phyloP scores from a whole-genome alignment of 2,797 vertebrate genomes.

The Neosalanx taihuensis region DNA sequence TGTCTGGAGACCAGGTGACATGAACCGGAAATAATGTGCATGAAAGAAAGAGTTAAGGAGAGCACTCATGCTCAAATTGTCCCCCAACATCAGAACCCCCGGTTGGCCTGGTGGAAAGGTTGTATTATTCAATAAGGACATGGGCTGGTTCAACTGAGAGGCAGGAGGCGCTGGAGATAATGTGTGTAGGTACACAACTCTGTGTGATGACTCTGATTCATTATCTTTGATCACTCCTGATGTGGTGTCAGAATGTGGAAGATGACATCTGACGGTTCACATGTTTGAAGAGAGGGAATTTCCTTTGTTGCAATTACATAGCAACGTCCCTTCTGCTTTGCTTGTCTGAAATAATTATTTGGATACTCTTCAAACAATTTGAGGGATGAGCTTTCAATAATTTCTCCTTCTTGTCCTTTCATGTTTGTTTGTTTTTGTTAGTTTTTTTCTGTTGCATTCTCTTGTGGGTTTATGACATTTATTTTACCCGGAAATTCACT shows the following conservation, averaged over 20 bases:
- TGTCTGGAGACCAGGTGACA: constrained; percentile 72
- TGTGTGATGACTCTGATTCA: constrained; percentile 59
- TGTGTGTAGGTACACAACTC: constrained; percentile 61
- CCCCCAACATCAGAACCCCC: constrained; percentile 65
- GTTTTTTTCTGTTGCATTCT: constrained; percentile 29
- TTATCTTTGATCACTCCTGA: constrained; percentile 67
- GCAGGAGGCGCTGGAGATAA: background rate
- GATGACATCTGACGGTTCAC: constrained; percentile 68
- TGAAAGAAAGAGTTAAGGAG: constrained; percentile 73
- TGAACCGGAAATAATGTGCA: constrained; percentile 74
- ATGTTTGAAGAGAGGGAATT: constrained; percentile 52
- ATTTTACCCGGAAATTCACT: background rate
- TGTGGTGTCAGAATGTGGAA: constrained; percentile 58
- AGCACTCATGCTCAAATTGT: constrained; percentile 72
- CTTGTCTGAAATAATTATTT: constrained; percentile 65
- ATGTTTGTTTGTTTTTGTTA: constrained; percentile 21
- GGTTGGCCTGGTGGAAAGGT: constrained; percentile 72
- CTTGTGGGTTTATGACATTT: background rate
- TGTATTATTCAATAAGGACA: constrained; percentile 74
- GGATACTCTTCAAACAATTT: constrained; percentile 47
- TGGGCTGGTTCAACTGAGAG: constrained; percentile 54
- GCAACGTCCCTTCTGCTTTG: constrained; percentile 50
- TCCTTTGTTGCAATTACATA: constrained; percentile 49
- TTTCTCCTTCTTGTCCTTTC: constrained; percentile 22
- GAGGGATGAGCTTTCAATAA: constrained; percentile 50